These are phyloP conservation scores for Brachionus rubens DNA, from an alignment of 1,140 invertebrate species.

Conservation along the genomic window DNA sequence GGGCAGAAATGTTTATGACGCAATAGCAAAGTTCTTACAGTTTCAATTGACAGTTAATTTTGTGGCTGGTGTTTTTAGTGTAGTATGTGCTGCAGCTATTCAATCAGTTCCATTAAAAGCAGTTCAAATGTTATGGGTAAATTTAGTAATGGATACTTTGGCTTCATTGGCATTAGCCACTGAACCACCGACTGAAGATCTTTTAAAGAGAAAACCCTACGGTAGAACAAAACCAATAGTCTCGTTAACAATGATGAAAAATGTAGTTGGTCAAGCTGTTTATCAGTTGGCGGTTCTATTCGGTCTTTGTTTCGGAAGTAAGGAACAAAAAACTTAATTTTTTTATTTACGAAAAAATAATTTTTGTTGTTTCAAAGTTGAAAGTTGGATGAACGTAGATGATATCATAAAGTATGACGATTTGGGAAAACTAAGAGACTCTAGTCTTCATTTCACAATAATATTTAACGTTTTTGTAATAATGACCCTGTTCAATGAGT, in stretches of 20 bases:
- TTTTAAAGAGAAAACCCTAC: constrained; percentile 91
- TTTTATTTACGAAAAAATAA: no score
- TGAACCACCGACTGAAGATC: constrained; percentile 88
- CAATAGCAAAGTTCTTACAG: constrained; percentile 98
- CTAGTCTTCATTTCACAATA: constrained; percentile 93
- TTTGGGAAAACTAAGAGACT: constrained; percentile 66
- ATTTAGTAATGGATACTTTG: constrained; percentile 99
- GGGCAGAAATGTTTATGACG: constrained; percentile 98
- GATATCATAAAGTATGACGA: constrained; percentile 59
- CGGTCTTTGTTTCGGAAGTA: constrained; percentile 74
- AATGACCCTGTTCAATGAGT: constrained; percentile 99
- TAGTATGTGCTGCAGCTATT: constrained; percentile 85
- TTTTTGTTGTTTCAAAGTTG: background rate
- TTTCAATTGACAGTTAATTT: constrained; percentile 98
- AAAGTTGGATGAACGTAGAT: constrained; percentile 19
- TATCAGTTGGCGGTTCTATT: constrained; percentile 96
- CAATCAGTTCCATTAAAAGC: constrained; percentile 70
- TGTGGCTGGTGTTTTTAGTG: constrained; percentile 96
- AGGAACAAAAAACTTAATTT: constrained; percentile 60
- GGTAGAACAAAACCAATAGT: constrained; percentile 96
- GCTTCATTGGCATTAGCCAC: constrained; percentile 96
- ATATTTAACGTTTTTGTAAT: constrained; percentile 99
- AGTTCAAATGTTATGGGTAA: constrained; percentile 99
- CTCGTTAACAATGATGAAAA: constrained; percentile 98
- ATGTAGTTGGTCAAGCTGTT: constrained; percentile 92